Percentiles rank a stretch among this genome's conserved stretches.
These are phyloP conservation scores for Spatula versicolor DNA, from an alignment of 2,797 vertebrate genomes.

Conservation along the genomic window DNA sequence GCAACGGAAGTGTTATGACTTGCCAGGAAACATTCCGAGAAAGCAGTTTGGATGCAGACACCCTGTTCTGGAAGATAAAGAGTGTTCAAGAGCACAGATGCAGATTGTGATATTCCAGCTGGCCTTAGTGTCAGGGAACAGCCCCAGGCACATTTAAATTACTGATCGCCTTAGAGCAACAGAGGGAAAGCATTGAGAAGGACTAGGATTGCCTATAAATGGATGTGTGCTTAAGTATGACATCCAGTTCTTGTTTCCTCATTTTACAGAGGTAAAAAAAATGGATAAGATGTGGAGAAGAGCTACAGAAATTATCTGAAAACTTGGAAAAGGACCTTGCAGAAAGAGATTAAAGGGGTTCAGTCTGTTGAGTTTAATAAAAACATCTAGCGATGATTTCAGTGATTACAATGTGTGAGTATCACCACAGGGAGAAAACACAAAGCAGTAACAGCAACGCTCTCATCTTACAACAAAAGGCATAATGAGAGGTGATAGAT, in stretches of 20 bases:
- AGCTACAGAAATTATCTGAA: not conserved
- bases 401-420: conserved; percentile 21
- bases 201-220: not conserved
- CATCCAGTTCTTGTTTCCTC: conserved; percentile 11
- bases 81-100: not conserved
- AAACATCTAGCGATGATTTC: not conserved
- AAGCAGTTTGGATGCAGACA: not conserved
- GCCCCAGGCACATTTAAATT: not conserved
- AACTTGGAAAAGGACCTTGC: conserved; percentile 16
- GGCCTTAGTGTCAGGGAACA: not conserved
- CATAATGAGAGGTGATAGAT: conserved; percentile 30
- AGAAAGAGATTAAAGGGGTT: conserved; percentile 31
- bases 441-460: conserved; percentile 14
- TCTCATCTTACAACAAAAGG: not conserved
- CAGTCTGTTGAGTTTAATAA: conserved; percentile 40
- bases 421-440: conserved; percentile 35
- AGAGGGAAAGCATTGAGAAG: not conserved
- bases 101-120: not conserved
- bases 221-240: not conserved
- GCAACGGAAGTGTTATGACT: not conserved
- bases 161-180: not conserved
- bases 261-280: not conserved
- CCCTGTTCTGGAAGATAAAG: not conserved
- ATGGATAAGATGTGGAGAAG: not conserved
- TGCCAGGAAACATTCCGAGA: not conserved